phyloP scores from a whole-genome alignment of 1,140 invertebrate genomes.

The Artemia franciscana region DNA sequence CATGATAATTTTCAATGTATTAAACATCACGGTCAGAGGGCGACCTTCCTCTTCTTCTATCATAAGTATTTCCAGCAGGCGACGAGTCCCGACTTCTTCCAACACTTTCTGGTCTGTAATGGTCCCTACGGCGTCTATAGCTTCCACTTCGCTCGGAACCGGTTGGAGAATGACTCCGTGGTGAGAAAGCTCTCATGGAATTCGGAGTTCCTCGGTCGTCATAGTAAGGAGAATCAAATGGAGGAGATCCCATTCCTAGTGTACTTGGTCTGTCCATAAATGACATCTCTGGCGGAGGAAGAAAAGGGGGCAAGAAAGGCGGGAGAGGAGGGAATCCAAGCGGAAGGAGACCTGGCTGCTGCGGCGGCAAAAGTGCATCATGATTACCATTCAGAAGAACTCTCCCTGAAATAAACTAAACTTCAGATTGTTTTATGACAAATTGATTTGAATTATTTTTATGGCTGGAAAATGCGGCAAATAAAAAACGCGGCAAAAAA shows the following conservation, averaged over 20 bases:
- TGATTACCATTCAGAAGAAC: background rate
- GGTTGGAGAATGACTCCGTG: background rate
- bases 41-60: background rate
- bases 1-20: too few species aligned
- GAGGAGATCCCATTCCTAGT: background rate
- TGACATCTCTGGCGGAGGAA: background rate
- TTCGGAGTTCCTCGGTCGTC: background rate
- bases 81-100: background rate
- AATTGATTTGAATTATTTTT: too few species aligned
- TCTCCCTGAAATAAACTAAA: background rate
- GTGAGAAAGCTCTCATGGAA: background rate
- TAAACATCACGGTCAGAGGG: too few species aligned
- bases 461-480: too few species aligned
- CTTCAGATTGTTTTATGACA: too few species aligned
- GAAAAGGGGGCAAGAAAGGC: background rate
- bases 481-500: too few species aligned
- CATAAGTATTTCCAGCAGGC: background rate
- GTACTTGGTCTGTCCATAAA: background rate
- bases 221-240: background rate
- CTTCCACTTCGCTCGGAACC: background rate
- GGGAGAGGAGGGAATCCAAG: background rate
- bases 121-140: background rate
- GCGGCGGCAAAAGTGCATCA: background rate
- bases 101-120: background rate
- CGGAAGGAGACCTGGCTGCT: background rate